These are phyloP conservation scores for Notolabrus celidotus DNA, from an alignment of 2,797 vertebrate genomes.

Conservation along the genomic window DNA sequence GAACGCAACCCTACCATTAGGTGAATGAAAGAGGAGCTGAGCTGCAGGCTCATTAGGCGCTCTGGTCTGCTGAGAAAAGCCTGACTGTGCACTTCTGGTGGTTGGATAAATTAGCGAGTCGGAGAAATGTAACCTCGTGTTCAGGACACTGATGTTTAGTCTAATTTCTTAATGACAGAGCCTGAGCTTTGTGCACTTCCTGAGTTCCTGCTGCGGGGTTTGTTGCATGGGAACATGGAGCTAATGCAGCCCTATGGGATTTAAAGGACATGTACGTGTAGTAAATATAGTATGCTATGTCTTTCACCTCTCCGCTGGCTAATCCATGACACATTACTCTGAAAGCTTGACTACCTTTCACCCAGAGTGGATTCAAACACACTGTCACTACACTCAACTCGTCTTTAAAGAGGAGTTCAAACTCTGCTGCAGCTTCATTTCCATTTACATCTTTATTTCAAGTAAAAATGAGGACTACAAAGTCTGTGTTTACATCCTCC, in stretches of 20 bases:
- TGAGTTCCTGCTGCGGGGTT: slow-evolving; percentile 7
- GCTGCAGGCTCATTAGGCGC: slow-evolving; percentile 56
- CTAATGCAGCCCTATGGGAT: background rate
- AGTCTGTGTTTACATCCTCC: no score
- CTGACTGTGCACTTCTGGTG: slow-evolving; percentile 57
- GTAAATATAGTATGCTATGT: slow-evolving; percentile 6
- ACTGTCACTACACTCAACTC: background rate
- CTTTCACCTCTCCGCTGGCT: slow-evolving; percentile 22
- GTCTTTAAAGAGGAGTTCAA: no score
- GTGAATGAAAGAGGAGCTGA: slow-evolving; percentile 63
- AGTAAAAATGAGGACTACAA: no score
- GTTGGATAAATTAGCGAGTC: slow-evolving; percentile 52
- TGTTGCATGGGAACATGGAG: slow-evolving; percentile 19
- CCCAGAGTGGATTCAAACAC: background rate
- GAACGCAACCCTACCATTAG: slow-evolving; percentile 56
- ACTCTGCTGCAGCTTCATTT: no score
- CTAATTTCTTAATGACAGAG: slow-evolving; percentile 58
- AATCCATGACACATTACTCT: slow-evolving; percentile 18
- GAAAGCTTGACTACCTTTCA: background rate
- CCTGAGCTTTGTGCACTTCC: slow-evolving; percentile 25
- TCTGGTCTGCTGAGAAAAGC: slow-evolving; percentile 30
- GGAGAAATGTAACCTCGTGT: slow-evolving; percentile 38
- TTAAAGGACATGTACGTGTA: slow-evolving; percentile 5
- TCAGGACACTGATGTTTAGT: slow-evolving; percentile 32
- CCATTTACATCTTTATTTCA: no score